These are phyloP conservation scores for Melipona bicolor DNA, from an alignment of 2,888 invertebrate species.

Conservation along the genomic window DNA sequence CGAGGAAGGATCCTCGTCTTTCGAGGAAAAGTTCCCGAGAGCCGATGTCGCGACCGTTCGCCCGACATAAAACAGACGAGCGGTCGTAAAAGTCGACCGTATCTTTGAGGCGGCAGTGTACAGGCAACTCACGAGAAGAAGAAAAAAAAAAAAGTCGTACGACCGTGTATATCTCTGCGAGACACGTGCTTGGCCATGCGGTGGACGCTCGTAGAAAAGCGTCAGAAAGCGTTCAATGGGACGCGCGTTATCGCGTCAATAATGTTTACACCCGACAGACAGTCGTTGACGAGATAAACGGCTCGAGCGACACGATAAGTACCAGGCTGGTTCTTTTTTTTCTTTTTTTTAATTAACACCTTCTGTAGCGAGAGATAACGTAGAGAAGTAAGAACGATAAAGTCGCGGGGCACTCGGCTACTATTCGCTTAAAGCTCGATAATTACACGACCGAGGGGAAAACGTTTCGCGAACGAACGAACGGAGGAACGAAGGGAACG, in stretches of 20 bases:
- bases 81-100: constrained; percentile 58
- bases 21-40: background rate
- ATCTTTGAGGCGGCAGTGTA: constrained; percentile 39
- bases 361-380: constrained; percentile 62
- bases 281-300: constrained; percentile 73
- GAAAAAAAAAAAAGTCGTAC: constrained; percentile 31
- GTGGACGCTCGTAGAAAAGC: constrained; percentile 48
- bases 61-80: constrained; percentile 55
- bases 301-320: constrained; percentile 70
- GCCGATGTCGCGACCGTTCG: background rate
- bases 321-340: constrained; percentile 17
- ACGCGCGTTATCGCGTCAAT: constrained; percentile 69
- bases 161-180: constrained; percentile 33
- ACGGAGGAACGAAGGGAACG: background rate
- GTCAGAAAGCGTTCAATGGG: constrained; percentile 57
- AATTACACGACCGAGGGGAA: constrained; percentile 29
- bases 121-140: background rate
- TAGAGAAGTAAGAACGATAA: constrained; percentile 53
- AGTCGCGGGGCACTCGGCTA: constrained; percentile 10
- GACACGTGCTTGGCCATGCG: constrained; percentile 43
- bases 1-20: background rate
- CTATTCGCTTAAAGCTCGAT: constrained; percentile 26
- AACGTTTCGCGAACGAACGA: constrained; percentile 1
- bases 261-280: constrained; percentile 70
- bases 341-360: constrained; percentile 65